A percentile compares a stretch with the other conserved stretches of the same genome.
These are phyloP conservation scores for Calvadosia cruxmelitensis DNA, from an alignment of 30 jellyfish, hydroid and myxozoan species.

Conservation along the genomic window DNA sequence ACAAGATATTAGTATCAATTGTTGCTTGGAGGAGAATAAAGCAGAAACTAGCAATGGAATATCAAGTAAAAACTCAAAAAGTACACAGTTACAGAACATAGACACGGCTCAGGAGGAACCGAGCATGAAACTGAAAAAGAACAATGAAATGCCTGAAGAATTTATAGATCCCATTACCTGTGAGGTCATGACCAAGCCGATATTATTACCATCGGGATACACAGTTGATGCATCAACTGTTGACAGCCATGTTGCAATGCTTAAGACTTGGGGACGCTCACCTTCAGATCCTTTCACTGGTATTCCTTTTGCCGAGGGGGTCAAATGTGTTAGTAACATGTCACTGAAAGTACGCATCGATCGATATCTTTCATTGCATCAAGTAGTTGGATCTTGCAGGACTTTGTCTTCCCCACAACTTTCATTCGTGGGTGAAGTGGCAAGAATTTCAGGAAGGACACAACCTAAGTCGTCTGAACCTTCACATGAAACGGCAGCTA, in stretches of 20 bases:
- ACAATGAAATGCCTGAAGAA: slow-evolving; percentile 32
- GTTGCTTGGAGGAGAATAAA: too few species aligned
- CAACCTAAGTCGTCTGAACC: neutral
- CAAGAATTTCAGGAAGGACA: neutral
- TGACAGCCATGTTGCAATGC: slow-evolving; percentile 38
- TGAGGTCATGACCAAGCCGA: slow-evolving; percentile 58
- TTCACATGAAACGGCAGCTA: neutral
- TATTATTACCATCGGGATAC: slow-evolving; percentile 86
- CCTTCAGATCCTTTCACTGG: slow-evolving; percentile 97
- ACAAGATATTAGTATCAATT: neutral
- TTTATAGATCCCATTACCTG: slow-evolving; percentile 82
- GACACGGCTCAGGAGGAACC: neutral
- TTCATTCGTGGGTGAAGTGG: neutral
- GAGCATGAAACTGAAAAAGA: neutral
- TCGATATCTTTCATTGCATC: slow-evolving; percentile 12
- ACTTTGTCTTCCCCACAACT: neutral
- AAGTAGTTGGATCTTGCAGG: neutral
- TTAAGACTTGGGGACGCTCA: slow-evolving; percentile 44
- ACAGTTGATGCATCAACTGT: slow-evolving; percentile 50
- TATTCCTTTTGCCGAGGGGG: slow-evolving; percentile 21
- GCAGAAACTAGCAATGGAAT: too few species aligned
- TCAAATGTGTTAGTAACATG: slow-evolving; percentile 55
- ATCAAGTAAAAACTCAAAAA: neutral
- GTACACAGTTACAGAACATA: too few species aligned
- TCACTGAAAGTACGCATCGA: slow-evolving; percentile 71